These are phyloP conservation scores for Beroe ovata DNA, from an alignment of 37 sponge, comb jelly and placozoan species.

Conservation along the genomic window DNA sequence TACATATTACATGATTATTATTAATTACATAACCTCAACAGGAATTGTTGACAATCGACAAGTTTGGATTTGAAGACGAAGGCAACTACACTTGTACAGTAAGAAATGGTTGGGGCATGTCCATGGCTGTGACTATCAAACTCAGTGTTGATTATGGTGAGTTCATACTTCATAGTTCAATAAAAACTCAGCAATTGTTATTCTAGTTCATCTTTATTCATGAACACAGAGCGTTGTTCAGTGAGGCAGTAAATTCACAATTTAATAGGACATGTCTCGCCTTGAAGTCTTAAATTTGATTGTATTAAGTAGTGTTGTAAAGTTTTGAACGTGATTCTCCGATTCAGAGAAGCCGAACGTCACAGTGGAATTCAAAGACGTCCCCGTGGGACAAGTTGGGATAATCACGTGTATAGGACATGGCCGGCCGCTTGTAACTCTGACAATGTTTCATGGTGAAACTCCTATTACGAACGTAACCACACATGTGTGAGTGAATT, in stretches of 20 bases:
- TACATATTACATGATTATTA: background rate
- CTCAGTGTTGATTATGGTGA: conserved; percentile 22
- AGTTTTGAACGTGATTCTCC: no score
- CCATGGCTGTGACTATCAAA: background rate
- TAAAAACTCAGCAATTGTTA: no score
- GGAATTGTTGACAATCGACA: background rate
- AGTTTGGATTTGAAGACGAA: background rate
- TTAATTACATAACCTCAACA: no score
- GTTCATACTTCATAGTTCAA: no score
- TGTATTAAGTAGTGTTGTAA: no score
- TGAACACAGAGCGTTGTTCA: no score
- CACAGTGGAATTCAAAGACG: conserved; percentile 45
- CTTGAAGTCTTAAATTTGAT: no score
- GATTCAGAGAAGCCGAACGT: conserved; percentile 63
- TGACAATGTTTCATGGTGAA: background rate
- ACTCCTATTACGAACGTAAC: background rate
- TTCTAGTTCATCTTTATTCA: no score
- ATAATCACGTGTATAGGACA: conserved; percentile 62
- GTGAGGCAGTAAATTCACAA: no score
- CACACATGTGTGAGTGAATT: conserved; percentile 44
- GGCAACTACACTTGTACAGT: conserved; percentile 37
- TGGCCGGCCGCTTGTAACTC: background rate
- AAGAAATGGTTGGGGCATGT: conserved; percentile 28
- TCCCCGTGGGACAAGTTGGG: conserved; percentile 20
- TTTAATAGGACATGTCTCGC: no score